Evolutionary conservation across 2,888 invertebrate genomes (phyloP), one percentile per base, ranked within the genome.

Genomic region (Pimpla rufipes): DNA sequence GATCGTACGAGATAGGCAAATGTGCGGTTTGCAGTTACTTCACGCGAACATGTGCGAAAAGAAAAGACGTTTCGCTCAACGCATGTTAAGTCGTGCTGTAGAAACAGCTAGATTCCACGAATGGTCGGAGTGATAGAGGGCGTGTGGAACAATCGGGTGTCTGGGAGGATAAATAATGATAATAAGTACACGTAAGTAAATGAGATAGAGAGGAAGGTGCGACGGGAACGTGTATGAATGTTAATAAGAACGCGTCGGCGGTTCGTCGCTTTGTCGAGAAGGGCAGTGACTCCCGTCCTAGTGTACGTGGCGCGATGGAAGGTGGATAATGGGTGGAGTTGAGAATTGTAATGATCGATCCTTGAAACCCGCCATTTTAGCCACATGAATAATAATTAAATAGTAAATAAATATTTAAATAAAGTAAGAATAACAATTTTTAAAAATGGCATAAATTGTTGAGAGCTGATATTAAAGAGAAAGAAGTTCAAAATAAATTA

Each of bases 171-270:
- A 78, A 73, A 74, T 81, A 78, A 83, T 83, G 73, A 83, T 80
- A 70, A 84, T 84, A 75, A 78, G 64, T 16, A 68, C 8, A 57
- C 42, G n/a, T 77, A 75, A 78, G 80, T 78, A 71, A 84, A 78
- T 66, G 74, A 68, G 74, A 71, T 70, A 79, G 76, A 84, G 84
- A 85, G 83, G 85, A 85, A 88, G 88, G 89, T 86, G 86, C 85
- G 89, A 86, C 88, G 86, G 78, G 81, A 77, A 85, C 87, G 87
- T 85, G 85, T 87, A 87, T 87, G 89, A 90, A 90, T 90, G 88
- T 84, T 90, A 90, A 90, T 87, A 88, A 80, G 64, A 55, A 68
- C 64, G 86, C 81, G 84, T 83, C 55, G 81, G 73, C 76, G 74
- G 81, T 67, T 81, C 71, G 81, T 84, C 83, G 83, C 86, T 87